These are phyloP conservation scores for Drosophila saltans DNA, from an alignment of 1,140 invertebrate species.

Conservation along the genomic window DNA sequence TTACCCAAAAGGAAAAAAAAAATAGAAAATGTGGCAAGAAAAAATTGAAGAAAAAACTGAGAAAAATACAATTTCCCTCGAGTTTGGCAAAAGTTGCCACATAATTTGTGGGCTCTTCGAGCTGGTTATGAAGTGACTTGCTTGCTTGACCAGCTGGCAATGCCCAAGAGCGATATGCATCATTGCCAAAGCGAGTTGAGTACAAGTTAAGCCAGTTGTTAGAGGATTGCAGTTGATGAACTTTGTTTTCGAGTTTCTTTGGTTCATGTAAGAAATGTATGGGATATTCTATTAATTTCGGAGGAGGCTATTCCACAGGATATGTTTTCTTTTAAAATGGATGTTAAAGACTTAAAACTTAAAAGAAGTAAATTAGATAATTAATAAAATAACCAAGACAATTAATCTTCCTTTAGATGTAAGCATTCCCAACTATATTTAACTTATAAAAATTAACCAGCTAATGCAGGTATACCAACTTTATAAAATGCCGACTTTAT, in stretches of 20 bases:
- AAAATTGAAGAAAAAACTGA: slow-evolving; percentile 8
- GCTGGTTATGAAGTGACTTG: slow-evolving; percentile 37
- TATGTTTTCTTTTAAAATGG: too few relatives aligned
- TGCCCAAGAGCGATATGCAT: slow-evolving; percentile 36
- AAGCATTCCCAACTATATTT: too few relatives aligned
- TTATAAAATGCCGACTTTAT: too few relatives aligned
- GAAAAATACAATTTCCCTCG: not conserved
- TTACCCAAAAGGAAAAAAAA: not conserved
- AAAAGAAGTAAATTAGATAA: too few relatives aligned
- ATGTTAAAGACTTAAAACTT: too few relatives aligned
- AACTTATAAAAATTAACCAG: too few relatives aligned
- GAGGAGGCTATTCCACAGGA: not conserved
- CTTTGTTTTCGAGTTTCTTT: slow-evolving; percentile 13
- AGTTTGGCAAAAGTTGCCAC: slow-evolving; percentile 45
- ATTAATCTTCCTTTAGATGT: too few relatives aligned
- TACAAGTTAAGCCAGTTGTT: slow-evolving; percentile 28
- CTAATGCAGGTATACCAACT: too few relatives aligned
- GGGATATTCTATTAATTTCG: not conserved
- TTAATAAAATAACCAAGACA: too few relatives aligned
- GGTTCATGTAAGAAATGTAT: not conserved
- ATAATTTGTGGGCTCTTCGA: slow-evolving; percentile 37
- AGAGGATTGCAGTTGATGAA: slow-evolving; percentile 32
- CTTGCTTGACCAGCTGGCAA: slow-evolving; percentile 44
- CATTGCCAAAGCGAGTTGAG: slow-evolving; percentile 41
- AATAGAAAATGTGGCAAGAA: slow-evolving; percentile 9